A percentile compares a stretch with the other conserved stretches of the same genome.
These are phyloP conservation scores for Myanophis thanlyinensis DNA, from an alignment of 2,113 vertebrate species.

Conservation along the genomic window DNA sequence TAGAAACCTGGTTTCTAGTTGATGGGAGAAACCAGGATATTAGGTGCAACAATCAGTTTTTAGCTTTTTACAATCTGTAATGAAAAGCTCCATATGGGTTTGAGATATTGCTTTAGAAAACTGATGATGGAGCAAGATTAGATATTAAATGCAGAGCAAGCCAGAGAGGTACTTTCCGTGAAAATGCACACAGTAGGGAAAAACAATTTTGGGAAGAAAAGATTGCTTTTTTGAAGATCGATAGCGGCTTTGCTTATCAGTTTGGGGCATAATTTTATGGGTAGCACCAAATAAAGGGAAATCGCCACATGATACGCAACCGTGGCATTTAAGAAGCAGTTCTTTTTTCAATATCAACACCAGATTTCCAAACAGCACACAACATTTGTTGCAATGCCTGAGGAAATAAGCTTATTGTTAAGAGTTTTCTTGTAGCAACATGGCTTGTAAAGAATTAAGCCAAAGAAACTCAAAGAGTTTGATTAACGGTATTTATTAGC, in stretches of 20 bases:
- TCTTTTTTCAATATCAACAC: not conserved
- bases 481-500: not conserved
- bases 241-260: not conserved
- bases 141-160: not conserved
- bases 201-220: not conserved
- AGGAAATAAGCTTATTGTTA: not conserved
- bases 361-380: not conserved
- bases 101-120: not conserved
- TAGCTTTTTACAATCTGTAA: not conserved
- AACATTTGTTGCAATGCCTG: not conserved
- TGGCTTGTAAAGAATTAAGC: not conserved
- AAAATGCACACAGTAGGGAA: not conserved
- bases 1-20: not conserved
- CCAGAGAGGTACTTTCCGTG: not conserved
- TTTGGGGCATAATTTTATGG: not conserved
- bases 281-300: not conserved
- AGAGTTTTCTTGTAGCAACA: not conserved
- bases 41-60: not conserved
- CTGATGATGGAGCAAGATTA: not conserved
- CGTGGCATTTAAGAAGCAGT: not conserved
- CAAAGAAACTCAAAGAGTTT: not conserved
- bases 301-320: too few species aligned
- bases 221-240: not conserved
- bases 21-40: not conserved
- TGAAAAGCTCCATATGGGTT: not conserved